A percentile compares a stretch with the other conserved stretches of the same genome.
Conservation (phyloP, 92 coral and sea anemone genomes). For the Nematostella vectensis region DNA sequence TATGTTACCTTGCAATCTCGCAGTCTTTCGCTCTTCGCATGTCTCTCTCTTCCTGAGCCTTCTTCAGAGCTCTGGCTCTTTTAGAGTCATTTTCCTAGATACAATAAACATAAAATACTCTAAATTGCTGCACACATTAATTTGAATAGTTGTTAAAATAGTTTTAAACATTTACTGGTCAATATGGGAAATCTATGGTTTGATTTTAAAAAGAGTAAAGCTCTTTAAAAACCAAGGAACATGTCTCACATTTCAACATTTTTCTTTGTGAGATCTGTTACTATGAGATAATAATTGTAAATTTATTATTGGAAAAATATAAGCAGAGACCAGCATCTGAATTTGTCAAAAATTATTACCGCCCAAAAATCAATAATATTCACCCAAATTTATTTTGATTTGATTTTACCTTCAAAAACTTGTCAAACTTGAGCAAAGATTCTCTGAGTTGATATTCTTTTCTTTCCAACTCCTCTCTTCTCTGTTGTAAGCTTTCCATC, state of each 20-base stretch:
- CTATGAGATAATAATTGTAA: too few relatives aligned
- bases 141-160: background rate
- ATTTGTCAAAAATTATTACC: too few relatives aligned
- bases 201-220: too few relatives aligned
- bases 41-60: slow-evolving; percentile 93
- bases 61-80: slow-evolving; percentile 93
- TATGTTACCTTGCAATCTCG: slow-evolving; percentile 89
- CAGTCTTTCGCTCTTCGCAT: slow-evolving; percentile 95
- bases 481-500: slow-evolving; percentile 98
- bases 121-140: background rate
- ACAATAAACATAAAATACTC: background rate
- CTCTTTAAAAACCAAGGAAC: too few relatives aligned
- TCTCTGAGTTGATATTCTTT: slow-evolving; percentile 95
- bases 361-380: too few relatives aligned
- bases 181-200: background rate
- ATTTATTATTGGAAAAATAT: too few relatives aligned
- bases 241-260: too few relatives aligned
- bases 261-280: too few relatives aligned
- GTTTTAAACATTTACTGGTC: background rate
- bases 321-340: too few relatives aligned
- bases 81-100: slow-evolving; percentile 97
- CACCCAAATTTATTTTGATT: too few relatives aligned
- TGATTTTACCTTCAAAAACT: slow-evolving; percentile 73
- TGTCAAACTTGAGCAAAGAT: slow-evolving; percentile 91
- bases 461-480: slow-evolving; percentile 93